Base-by-base conservation (phyloP, 2,888 invertebrate species). In the Nematopogon swammerdamellus region DNA sequence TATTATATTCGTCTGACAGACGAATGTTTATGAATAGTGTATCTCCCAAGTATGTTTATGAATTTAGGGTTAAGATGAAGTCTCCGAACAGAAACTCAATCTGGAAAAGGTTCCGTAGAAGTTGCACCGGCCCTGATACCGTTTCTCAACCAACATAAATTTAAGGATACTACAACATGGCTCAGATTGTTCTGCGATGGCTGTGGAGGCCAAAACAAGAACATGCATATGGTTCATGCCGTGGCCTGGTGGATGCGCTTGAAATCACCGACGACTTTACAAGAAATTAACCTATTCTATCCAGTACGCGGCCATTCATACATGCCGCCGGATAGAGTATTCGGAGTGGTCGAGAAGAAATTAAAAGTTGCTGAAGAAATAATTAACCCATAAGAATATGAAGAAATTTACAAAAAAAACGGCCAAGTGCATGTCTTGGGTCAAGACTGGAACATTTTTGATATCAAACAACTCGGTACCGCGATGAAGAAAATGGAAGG, bases 121-220 rank as follows among this genome's bases (percentile, higher is more conserved):
- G 44, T 54, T 19, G 48, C 50, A 17, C 52, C 55, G 45, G 51
- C 51, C 16, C 42, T 56, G 11, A 30, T 49, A 6, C 4, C 44
- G 11, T 46, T 50, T 47, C 48, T 55, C 20, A 48, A 49, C 25
- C 29, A 36, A 49, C 54, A 54, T 20, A 52, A 55, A 30, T 52
- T 55, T 45, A 46, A 53, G 51, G 51, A 56, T 45, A 45, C 49
- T 45, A 49, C 50, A 51, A 47, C 51, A 16, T 47, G 59, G 29
- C 54, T 25, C 25, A 25, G 57, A 45, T 18, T 59, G 29, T 62
- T 57, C 51, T 51, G 55, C 47, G 58, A 61, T 50, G 58, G 58
- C 25, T 61, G 59, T 51, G 54, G 53, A 19, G 57, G 58, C 6
- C 58, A 61, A 52, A 61, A 62, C 52, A 59, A 57, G 51, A 58